Percentiles rank a stretch among this genome's conserved stretches.
phyloP scores from a whole-genome alignment of 2,888 invertebrate species.

The Drosophila subquinaria region DNA sequence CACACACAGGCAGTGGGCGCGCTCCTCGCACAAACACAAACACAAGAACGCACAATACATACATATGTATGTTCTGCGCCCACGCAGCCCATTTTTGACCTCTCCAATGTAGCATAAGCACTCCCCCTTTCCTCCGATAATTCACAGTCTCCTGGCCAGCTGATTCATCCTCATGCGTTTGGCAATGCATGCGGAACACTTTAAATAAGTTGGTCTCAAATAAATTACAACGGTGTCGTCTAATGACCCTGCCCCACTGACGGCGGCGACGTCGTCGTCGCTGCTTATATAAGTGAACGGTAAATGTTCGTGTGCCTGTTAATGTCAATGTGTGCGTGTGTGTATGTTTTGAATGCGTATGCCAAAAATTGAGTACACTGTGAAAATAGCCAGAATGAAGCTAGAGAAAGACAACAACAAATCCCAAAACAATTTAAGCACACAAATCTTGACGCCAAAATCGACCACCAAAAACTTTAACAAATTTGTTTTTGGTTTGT shows the following conservation, averaged over 20 bases:
- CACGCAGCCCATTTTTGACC: slow-evolving; percentile 74
- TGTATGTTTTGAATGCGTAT: slow-evolving; percentile 60
- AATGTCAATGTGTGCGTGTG: slow-evolving; percentile 22
- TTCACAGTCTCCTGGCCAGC: slow-evolving; percentile 53
- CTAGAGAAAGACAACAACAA: slow-evolving; percentile 40
- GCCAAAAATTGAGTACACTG: slow-evolving; percentile 66
- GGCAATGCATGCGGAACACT: slow-evolving; percentile 53
- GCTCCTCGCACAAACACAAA: slow-evolving; percentile 36
- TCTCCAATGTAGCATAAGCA: slow-evolving; percentile 61
- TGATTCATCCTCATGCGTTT: slow-evolving; percentile 63
- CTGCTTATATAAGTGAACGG: slow-evolving; percentile 72
- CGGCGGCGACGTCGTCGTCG: slow-evolving; percentile 27
- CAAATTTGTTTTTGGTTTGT: slow-evolving; percentile 62
- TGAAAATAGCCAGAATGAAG: slow-evolving; percentile 69
- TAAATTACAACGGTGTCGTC: slow-evolving; percentile 62
- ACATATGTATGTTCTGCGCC: slow-evolving; percentile 48
- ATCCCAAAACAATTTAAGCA: slow-evolving; percentile 62
- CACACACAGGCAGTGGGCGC: slow-evolving; percentile 41
- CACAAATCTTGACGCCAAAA: slow-evolving; percentile 46
- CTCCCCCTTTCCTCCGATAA: slow-evolving; percentile 4
- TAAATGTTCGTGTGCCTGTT: slow-evolving; percentile 27
- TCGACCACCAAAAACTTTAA: slow-evolving; percentile 63
- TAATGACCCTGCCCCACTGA: slow-evolving; percentile 80
- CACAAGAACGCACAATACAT: slow-evolving; percentile 13
- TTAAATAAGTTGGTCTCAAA: slow-evolving; percentile 39